A percentile compares a stretch with the other conserved stretches of the same genome.
These are phyloP conservation scores for Argopecten irradians DNA, from an alignment of 1,140 invertebrate genomes.

Conservation along the genomic window DNA sequence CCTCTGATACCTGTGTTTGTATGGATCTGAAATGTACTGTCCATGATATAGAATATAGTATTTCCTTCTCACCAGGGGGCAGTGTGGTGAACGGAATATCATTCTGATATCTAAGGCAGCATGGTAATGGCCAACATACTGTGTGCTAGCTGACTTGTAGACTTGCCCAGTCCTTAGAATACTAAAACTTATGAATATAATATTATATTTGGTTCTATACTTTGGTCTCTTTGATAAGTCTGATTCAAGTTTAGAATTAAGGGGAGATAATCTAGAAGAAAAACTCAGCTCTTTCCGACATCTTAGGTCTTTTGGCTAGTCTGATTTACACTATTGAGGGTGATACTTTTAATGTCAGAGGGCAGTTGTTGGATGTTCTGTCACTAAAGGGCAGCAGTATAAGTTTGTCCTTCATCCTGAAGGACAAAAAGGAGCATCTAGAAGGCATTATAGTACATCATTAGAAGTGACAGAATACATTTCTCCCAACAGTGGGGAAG, in stretches of 20 bases:
- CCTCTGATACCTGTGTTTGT: neutral
- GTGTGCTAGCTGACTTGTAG: too few relatives aligned
- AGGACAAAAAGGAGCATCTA: too few relatives aligned
- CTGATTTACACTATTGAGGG: neutral
- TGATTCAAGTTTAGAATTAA: too few relatives aligned
- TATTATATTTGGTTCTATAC: too few relatives aligned
- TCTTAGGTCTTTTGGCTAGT: too few relatives aligned
- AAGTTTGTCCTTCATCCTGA: too few relatives aligned
- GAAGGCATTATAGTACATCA: too few relatives aligned
- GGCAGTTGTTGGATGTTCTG: neutral
- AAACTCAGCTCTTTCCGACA: too few relatives aligned
- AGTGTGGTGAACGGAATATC: neutral
- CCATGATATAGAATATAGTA: neutral
- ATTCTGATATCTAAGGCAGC: neutral
- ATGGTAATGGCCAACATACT: neutral
- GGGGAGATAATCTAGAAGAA: too few relatives aligned
- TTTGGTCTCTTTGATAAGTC: too few relatives aligned
- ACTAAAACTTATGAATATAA: too few relatives aligned
- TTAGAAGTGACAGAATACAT: neutral
- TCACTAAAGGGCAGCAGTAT: neutral
- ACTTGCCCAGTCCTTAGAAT: too few relatives aligned
- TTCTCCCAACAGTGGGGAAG: neutral
- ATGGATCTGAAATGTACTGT: neutral
- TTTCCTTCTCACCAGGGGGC: neutral
- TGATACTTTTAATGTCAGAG: neutral